Conservation (phyloP, 2,113 vertebrate species). For the Cacatua alba region DNA sequence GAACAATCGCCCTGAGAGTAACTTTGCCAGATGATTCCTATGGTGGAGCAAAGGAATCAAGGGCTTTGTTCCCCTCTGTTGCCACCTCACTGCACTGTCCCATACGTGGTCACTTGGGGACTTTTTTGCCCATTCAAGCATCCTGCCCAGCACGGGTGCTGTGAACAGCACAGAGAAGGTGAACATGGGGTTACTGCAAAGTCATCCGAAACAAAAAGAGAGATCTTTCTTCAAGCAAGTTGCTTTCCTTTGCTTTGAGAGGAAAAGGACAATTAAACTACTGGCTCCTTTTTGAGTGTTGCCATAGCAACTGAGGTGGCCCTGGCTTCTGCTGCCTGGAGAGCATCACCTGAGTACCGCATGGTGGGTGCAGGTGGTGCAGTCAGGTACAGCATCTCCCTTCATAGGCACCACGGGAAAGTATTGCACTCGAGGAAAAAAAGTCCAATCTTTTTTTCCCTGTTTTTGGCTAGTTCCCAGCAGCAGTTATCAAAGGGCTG, state of each 20-base stretch:
- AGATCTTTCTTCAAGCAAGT: not conserved
- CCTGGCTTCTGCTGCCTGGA: not conserved
- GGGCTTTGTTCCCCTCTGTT: not conserved
- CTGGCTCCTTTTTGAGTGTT: not conserved
- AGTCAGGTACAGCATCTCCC: not conserved
- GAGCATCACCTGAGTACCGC: not conserved
- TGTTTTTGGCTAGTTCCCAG: not conserved
- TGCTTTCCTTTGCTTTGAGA: not conserved
- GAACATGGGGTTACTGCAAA: not conserved
- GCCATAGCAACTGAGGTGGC: not conserved
- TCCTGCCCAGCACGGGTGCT: not conserved
- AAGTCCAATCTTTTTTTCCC: accelerated
- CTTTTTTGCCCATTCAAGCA: not conserved
- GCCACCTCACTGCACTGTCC: not conserved
- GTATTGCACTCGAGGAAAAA: not conserved
- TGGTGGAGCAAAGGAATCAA: not conserved
- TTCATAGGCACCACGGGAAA: not conserved
- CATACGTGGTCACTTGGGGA: not conserved
- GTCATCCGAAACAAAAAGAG: not conserved
- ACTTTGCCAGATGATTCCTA: not conserved
- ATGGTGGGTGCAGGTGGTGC: accelerated
- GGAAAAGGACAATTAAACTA: not conserved
- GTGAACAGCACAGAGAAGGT: not conserved
- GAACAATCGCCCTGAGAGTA: not conserved
- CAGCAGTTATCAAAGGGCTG: not conserved